Percentiles rank a stretch among this genome's conserved stretches.
Conservation (phyloP, 2,888 invertebrate genomes). For the Perizoma affinitatum region DNA sequence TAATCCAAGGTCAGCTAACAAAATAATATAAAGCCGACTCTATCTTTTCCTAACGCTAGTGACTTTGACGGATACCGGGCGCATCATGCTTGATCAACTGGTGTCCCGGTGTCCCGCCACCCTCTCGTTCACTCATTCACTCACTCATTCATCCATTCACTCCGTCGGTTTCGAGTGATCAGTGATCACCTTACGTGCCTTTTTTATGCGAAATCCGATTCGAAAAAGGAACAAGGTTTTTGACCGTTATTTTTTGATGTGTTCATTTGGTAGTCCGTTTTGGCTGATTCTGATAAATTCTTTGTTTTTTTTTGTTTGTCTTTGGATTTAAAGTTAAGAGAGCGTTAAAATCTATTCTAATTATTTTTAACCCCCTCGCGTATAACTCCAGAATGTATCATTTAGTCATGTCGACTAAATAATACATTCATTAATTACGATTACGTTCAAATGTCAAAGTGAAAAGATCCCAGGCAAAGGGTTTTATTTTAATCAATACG, state of each 20-base stretch:
- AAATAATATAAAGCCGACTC: constrained; percentile 46
- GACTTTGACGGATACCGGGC: constrained; percentile 74
- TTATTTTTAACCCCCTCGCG: no score
- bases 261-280: constrained; percentile 14
- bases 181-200: constrained; percentile 71
- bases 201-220: constrained; percentile 52
- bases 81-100: constrained; percentile 81
- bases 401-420: no score
- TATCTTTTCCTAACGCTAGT: constrained; percentile 50
- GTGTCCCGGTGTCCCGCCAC: constrained; percentile 65
- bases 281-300: no score
- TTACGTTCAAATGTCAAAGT: no score
- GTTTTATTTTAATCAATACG: no score
- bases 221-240: constrained; percentile 50
- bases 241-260: constrained; percentile 39
- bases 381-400: no score
- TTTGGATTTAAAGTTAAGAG: not conserved
- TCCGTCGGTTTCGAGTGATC: constrained; percentile 76
- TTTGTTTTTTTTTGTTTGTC: constrained; percentile 6
- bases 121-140: constrained; percentile 65
- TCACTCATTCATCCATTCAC: constrained; percentile 62
- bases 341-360: no score
- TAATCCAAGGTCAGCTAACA: no score
- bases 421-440: no score
- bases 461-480: no score